phyloP scores from a whole-genome alignment of 2,797 vertebrate species.

The Channa striata region DNA sequence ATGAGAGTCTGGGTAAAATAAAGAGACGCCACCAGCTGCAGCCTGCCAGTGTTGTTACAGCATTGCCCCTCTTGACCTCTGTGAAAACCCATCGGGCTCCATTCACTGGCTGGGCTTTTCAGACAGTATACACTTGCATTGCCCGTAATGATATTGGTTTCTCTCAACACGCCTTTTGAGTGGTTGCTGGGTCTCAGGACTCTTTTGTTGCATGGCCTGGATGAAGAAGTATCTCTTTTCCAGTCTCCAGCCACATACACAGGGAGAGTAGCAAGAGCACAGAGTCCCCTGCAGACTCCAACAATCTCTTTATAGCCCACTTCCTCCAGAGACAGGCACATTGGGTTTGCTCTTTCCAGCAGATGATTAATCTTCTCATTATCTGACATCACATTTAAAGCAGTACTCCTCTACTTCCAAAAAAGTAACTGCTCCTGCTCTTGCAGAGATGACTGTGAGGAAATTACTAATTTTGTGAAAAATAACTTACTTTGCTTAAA shows the following conservation, averaged over 20 bases:
- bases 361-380: slow-evolving; percentile 82
- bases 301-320: slow-evolving; percentile 63
- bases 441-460: slow-evolving; percentile 13
- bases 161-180: slow-evolving; percentile 80
- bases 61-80: slow-evolving; percentile 69
- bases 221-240: slow-evolving; percentile 72
- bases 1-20: slow-evolving; percentile 73
- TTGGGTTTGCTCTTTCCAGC: slow-evolving; percentile 62
- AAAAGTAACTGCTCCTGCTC: slow-evolving; percentile 32
- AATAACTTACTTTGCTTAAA: slow-evolving; percentile 36
- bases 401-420: slow-evolving; percentile 55
- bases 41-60: slow-evolving; percentile 55
- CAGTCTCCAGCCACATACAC: slow-evolving; percentile 30
- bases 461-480: slow-evolving; percentile 39
- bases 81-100: slow-evolving; percentile 60
- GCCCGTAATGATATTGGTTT: slow-evolving; percentile 83
- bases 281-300: slow-evolving; percentile 47
- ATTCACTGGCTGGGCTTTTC: slow-evolving; percentile 73
- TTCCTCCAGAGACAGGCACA: slow-evolving; percentile 63
- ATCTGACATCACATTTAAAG: slow-evolving; percentile 73
- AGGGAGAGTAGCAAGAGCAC: slow-evolving; percentile 32
- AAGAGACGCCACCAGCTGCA: slow-evolving; percentile 73
- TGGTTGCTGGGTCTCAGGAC: slow-evolving; percentile 65
- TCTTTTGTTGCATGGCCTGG: slow-evolving; percentile 76
- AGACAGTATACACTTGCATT: slow-evolving; percentile 60